Evolutionary conservation across 2,797 vertebrate genomes (phyloP).

Genomic region (Pipistrellus pipistrellus): DNA sequence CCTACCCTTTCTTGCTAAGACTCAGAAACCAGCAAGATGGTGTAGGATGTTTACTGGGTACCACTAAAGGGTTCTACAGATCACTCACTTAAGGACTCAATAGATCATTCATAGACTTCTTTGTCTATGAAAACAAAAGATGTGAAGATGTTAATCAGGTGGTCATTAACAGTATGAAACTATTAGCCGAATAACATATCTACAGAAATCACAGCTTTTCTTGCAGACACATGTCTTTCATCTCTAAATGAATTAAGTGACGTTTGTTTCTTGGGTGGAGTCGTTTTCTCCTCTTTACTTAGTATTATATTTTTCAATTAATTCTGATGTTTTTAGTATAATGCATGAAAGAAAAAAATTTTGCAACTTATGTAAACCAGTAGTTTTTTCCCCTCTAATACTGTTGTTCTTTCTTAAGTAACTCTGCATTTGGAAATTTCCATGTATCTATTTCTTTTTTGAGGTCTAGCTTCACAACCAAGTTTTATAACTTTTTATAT

Average conservation of each 20-base stretch:
- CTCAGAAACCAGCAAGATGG: background rate
- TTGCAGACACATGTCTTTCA: conserved; percentile 27
- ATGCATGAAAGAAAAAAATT: background rate
- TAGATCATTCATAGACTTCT: background rate
- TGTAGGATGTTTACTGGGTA: background rate
- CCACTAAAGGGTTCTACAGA: background rate
- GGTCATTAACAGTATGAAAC: background rate
- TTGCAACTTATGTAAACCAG: background rate
- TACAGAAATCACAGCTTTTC: conserved; percentile 30
- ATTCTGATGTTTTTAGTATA: conserved; percentile 39
- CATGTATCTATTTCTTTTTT: background rate
- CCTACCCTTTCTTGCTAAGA: background rate
- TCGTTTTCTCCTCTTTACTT: conserved; percentile 41
- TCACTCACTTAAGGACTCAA: background rate
- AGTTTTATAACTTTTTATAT: conserved; percentile 13
- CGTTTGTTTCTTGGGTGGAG: background rate
- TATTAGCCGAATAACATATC: background rate
- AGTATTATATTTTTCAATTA: conserved; percentile 3
- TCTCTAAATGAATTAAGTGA: background rate
- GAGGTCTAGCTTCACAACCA: background rate
- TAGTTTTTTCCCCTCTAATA: background rate
- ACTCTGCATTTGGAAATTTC: background rate
- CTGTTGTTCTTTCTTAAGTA: conserved; percentile 37
- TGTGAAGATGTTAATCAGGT: background rate
- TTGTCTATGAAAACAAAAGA: background rate